Evolutionary conservation across 1,140 invertebrate species (phyloP).

Genomic region (Trachymyrmex cornetzi): DNA sequence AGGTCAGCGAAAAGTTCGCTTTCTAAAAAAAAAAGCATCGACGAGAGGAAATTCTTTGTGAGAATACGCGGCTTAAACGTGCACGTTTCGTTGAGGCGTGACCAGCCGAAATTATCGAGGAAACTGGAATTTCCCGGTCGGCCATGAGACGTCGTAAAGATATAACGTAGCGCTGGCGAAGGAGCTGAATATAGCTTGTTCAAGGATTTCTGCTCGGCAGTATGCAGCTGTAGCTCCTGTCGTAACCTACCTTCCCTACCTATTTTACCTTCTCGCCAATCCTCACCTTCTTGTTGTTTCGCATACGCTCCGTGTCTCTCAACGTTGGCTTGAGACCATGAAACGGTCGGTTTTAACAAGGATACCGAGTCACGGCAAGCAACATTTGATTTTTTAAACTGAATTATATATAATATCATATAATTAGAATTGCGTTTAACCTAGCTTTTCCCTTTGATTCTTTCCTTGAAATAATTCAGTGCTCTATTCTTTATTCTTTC

Average conservation of each 20-base stretch:
- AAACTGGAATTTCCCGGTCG: conserved; percentile 58
- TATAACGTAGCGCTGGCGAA: conserved; percentile 38
- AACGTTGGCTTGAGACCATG: conserved; percentile 59
- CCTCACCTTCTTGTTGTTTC: conserved; percentile 63
- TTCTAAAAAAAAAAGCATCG: not conserved
- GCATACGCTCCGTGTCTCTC: conserved; percentile 48
- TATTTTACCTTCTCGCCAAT: conserved; percentile 44
- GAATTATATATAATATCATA: conserved; percentile 17
- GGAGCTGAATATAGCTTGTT: conserved; percentile 62
- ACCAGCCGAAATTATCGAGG: conserved; percentile 64
- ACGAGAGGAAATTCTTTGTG: conserved; percentile 6
- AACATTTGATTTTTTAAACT: conserved; percentile 47
- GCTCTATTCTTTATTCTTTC: not conserved
- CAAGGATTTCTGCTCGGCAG: conserved; percentile 71
- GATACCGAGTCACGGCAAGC: conserved; percentile 66
- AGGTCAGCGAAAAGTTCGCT: not conserved
- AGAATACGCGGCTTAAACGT: not conserved
- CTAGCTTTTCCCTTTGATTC: not conserved
- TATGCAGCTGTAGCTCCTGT: conserved; percentile 71
- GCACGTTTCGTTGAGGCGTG: conserved; percentile 19
- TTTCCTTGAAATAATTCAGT: conserved; percentile 15
- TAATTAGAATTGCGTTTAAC: conserved; percentile 44
- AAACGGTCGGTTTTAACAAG: conserved; percentile 55
- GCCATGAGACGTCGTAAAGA: conserved; percentile 56
- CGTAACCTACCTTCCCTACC: conserved; percentile 56